These are phyloP conservation scores for Gallinago undulata DNA, from an alignment of 2,113 vertebrate species.

Conservation along the genomic window DNA sequence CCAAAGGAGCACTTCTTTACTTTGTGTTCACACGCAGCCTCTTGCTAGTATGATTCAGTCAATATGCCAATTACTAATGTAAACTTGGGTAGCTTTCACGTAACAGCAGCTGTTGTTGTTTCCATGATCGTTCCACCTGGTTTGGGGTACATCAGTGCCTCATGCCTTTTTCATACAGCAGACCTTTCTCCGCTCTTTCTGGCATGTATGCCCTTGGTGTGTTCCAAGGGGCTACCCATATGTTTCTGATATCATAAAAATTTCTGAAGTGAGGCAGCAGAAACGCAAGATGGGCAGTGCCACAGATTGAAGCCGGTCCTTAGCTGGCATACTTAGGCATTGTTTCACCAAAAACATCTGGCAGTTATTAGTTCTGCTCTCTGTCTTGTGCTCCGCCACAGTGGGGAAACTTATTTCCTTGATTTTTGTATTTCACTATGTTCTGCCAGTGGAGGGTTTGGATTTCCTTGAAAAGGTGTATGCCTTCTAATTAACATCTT, in stretches of 20 bases:
- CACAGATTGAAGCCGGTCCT: not conserved
- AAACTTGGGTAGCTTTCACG: not conserved
- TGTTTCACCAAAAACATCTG: not conserved
- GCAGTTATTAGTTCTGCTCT: not conserved
- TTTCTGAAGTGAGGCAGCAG: not conserved
- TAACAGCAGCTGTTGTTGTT: not conserved
- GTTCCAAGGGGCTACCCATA: not conserved
- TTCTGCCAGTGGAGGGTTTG: not conserved
- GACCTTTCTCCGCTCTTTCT: not conserved
- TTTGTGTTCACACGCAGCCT: not conserved
- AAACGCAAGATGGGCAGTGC: not conserved
- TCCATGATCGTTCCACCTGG: not conserved
- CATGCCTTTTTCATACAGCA: not conserved
- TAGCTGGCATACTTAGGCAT: not conserved
- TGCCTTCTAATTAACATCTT: not conserved
- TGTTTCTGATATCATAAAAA: not conserved
- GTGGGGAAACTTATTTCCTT: not conserved
- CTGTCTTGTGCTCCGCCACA: not conserved
- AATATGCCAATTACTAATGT: not conserved
- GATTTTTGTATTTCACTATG: not conserved
- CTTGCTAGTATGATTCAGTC: not conserved
- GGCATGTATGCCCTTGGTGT: not conserved
- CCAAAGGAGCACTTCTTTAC: not conserved
- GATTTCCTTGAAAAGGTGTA: not conserved
- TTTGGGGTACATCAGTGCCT: not conserved